Percentiles rank a stretch among this genome's conserved stretches.
phyloP scores from a whole-genome alignment of 2,797 vertebrate species.

The Anguilla pacifica region DNA sequence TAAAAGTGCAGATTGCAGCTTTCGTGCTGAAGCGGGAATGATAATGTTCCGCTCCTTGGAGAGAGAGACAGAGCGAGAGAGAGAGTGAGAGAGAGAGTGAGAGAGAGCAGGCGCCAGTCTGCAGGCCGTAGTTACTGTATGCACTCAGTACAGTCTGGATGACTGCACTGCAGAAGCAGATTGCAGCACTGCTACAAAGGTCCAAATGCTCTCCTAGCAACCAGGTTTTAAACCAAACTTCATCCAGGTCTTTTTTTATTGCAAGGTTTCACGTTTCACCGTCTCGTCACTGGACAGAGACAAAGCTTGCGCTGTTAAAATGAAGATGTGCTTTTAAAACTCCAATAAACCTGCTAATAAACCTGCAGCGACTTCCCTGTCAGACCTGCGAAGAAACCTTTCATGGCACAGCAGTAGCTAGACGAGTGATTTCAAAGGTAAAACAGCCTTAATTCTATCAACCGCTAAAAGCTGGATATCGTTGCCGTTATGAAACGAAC shows the following conservation, averaged over 20 bases:
- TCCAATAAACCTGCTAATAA: not conserved
- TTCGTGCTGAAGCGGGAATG: not conserved
- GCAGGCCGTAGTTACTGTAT: not conserved
- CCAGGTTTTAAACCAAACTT: not conserved
- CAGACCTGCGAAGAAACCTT: not conserved
- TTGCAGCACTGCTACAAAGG: not conserved
- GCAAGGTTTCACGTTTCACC: not conserved
- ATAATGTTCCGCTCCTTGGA: not conserved
- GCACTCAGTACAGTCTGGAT: not conserved
- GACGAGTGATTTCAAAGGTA: not conserved
- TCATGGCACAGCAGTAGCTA: not conserved
- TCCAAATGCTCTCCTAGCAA: not conserved
- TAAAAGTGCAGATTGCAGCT: not conserved
- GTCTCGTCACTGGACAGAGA: not conserved
- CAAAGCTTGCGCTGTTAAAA: not conserved
- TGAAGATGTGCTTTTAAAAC: not conserved
- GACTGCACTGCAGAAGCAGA: not conserved
- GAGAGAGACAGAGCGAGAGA: no score
- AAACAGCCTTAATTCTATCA: not conserved
- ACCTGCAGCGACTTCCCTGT: not conserved
- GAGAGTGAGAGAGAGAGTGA: not conserved
- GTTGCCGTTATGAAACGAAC: not conserved
- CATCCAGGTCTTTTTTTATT: not conserved
- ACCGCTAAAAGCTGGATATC: not conserved
- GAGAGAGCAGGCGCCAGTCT: not conserved